Evolutionary conservation across 2,888 invertebrate genomes (phyloP), one percentile per base, ranked within the genome.

Genomic region (Tineola bisselliella): DNA sequence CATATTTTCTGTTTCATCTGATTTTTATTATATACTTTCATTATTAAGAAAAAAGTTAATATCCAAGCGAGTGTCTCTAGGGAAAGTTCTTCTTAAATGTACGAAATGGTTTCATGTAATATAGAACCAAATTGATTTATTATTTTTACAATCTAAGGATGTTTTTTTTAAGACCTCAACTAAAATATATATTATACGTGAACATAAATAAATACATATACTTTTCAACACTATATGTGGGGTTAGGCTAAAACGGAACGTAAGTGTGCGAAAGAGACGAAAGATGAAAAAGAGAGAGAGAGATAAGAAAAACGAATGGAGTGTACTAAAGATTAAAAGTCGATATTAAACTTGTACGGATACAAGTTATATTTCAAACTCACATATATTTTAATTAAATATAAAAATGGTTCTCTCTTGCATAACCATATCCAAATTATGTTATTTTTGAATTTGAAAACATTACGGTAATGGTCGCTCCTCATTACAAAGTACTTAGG

Each of bases 401-500:
- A 6, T 10, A n/a, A 25, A 25, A 25, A 10, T 38, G 38, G 38
- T 38, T 38, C 10, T 38, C 10, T 38, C 10, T 12, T 12, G 38
- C 38, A 38, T 38, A 38, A 38, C 10, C 5, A 10, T 48, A 15
- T 33, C 33, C n/a, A 58, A 58, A 58, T 33, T 13, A 33, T 58
- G 58, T 58, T 58, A 58, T 58, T 58, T 56, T 56, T 11, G 30
- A 56, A 30, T 56, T 25, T 25, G 56, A 25, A 25, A 58, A 58
- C 58, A 58, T 58, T 58, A 25, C 58, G 8, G 58, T 58, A 58
- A 58, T 58, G 58, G 33, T 31, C 33, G 13, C 58, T 30, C 58
- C 58, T 58, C 58, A 58, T 58, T 58, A 58, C 58, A 5, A 13
- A 31, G 58, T 58, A 58, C 58, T 58, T 58, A 58, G 33, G 58